Base-by-base conservation (phyloP, 2,113 vertebrate genomes). In the Spermophilus dauricus region DNA sequence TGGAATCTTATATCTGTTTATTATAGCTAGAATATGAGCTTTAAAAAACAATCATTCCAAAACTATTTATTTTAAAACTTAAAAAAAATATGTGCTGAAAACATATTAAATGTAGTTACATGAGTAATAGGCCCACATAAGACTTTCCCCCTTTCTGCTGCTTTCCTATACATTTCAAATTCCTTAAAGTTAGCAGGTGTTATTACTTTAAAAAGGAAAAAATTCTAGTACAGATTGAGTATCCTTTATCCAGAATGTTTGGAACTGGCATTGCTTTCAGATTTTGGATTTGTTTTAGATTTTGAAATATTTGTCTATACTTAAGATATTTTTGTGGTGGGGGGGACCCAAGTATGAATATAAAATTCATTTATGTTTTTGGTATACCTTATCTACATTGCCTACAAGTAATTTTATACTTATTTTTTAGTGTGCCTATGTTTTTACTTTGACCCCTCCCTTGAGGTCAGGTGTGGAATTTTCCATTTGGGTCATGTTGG, bases 1-100 rank as follows among this genome's bases (percentile, higher is more conserved):
- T 99, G 42, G 2, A 84, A 34, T 94, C 58, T 92, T 95, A 5
- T 86, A 9, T 94, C 88, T 89, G 4, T 82, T 93, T 18, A 85
- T 95, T 86, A 58, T 93, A 78, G 12, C 77, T 92, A 89, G 75
- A 88, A 51, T 95, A n/a, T 85, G 70, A 69, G 11, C 58, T 91
- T 91, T 73, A 81, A 92, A 65, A 95, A n/a, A 63, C 9, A 63
- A 17, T 11, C 37, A 48, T 77, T 96, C 88, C 63, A 92, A 81
- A 34, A 30, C 88, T n/a, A 39, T 37, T 91, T 93, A 14, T 89
- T 90, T 91, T 88, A 10, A 32, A 91, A 73, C 51, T 67, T 58
- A 65, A 91, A 97, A 51, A 95, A 95, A 82, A 67, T 42, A 42
- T 17, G 24, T n/a, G 72, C 30, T 86, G n/a, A 93, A 91, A 90